Evolutionary conservation across 2,113 vertebrate genomes (phyloP).

Genomic region (Prietella phreatophila): DNA sequence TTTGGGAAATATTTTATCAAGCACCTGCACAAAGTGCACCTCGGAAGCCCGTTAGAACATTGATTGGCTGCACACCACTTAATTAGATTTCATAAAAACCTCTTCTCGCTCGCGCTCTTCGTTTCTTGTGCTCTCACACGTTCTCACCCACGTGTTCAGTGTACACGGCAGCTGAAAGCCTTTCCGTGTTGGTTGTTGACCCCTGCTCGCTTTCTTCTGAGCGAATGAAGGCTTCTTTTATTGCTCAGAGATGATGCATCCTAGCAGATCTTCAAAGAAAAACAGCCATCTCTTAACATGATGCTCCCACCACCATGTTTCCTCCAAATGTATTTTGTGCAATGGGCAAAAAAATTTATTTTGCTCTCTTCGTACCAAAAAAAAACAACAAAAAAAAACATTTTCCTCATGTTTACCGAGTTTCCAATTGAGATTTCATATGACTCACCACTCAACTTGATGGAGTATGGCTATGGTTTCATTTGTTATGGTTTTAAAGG

Average conservation of each 20-base stretch:
- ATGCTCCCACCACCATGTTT: neutral
- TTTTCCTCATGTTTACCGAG: neutral
- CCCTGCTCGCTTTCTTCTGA: too few relatives aligned
- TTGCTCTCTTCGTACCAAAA: neutral
- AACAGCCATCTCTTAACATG: neutral
- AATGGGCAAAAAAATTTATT: neutral
- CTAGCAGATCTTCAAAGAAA: neutral
- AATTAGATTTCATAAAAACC: constrained; percentile 23
- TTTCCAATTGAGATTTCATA: neutral
- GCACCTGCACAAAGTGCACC: neutral
- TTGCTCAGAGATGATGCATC: too few relatives aligned
- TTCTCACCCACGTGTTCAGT: neutral
- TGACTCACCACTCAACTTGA: neutral
- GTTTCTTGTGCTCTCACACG: neutral
- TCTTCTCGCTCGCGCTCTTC: neutral
- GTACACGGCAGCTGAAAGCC: neutral
- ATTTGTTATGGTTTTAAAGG: neutral
- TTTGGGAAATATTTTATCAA: constrained; percentile 18
- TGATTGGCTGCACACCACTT: constrained; percentile 16
- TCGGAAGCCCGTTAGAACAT: neutral
- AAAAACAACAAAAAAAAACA: too few relatives aligned
- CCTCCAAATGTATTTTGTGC: too few relatives aligned
- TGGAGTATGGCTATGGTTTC: neutral
- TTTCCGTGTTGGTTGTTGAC: neutral
- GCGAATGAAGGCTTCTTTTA: neutral